Base-by-base conservation (phyloP, 2,888 invertebrate species). In the Pyrocoelia pectoralis region DNA sequence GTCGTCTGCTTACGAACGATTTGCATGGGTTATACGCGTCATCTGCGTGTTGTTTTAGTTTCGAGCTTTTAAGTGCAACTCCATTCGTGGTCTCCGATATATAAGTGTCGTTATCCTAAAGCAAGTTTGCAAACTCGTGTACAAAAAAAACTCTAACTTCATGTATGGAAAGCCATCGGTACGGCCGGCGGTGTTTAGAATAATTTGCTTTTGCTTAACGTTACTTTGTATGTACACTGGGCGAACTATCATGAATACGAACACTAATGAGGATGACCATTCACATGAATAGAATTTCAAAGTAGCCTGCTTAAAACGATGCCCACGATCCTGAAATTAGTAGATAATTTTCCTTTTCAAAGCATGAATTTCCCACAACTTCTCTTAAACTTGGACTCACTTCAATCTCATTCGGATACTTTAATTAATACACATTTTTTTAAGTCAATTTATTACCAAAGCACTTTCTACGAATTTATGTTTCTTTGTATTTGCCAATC, bases 11-110 rank as follows among this genome's bases (percentile, higher is more conserved):
- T 69, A 67, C 67, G 65, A 68, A 66, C 72, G 69, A 74, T 74
- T 73, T 74, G 73, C 73, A 74, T 74, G 70, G 70, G 68, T 70
- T 69, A 66, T 69, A 68, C 68, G 73, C 70, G 69, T 68, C 73
- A 74, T 73, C 74, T 74, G 73, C 67, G 62, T 48, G 60, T 33
- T 54, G 50, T 55, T 50, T 24, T 41, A 46, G 54, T 50, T 33
- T 33, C 50, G 48, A 63, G 54, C 43, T 17, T 46, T 46, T 17
- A 46, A 46, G 46, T 46, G 46, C 46, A 46, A 46, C 46, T 17
- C 15, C 46, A 46, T 46, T 18, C 17, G 18, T 46, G 46, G 46
- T 46, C 4, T 46, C 17, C 18, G n/a, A 4, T 17, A 24, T 24
- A 18, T 6, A 46, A 17, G 46, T 17, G 46, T 17, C 17, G 17